Evolutionary conservation across 2,888 invertebrate species (phyloP).

Genomic region (Monoplex corrugatus): DNA sequence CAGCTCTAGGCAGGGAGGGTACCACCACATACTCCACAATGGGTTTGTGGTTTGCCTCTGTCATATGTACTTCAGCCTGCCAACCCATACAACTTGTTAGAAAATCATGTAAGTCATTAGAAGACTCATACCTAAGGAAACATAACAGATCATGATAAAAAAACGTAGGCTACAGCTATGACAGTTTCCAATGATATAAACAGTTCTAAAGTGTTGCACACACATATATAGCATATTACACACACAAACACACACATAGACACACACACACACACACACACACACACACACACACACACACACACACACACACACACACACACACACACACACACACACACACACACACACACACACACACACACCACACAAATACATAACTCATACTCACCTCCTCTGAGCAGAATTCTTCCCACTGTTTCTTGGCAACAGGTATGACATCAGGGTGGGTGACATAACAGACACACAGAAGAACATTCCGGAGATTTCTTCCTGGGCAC

Average conservation of each 20-base stretch:
- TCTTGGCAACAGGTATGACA: constrained; percentile 88
- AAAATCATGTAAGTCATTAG: too few species aligned
- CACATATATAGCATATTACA: neutral
- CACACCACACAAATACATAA: neutral
- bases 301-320: neutral
- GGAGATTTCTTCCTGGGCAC: constrained; percentile 88
- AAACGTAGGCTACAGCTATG: too few species aligned
- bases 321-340: neutral
- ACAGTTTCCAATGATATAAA: too few species aligned
- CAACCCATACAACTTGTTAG: too few species aligned
- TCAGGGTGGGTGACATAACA: constrained; percentile 91
- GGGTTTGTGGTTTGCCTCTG: constrained; percentile 87
- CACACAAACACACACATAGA: constrained; percentile 2
- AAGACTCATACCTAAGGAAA: too few species aligned
- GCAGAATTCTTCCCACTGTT: constrained; percentile 88
- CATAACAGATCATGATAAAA: too few species aligned
- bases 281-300: constrained; percentile 6
- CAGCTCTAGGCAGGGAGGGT: constrained; percentile 89
- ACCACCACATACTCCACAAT: constrained; percentile 86
- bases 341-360: constrained; percentile 15
- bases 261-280: neutral
- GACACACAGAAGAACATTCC: constrained; percentile 92
- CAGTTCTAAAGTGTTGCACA: too few species aligned
- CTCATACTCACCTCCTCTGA: constrained; percentile 30
- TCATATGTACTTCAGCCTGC: too few species aligned